Evolutionary conservation across 2,888 invertebrate genomes (phyloP).

Genomic region (Drosophila emarginata): DNA sequence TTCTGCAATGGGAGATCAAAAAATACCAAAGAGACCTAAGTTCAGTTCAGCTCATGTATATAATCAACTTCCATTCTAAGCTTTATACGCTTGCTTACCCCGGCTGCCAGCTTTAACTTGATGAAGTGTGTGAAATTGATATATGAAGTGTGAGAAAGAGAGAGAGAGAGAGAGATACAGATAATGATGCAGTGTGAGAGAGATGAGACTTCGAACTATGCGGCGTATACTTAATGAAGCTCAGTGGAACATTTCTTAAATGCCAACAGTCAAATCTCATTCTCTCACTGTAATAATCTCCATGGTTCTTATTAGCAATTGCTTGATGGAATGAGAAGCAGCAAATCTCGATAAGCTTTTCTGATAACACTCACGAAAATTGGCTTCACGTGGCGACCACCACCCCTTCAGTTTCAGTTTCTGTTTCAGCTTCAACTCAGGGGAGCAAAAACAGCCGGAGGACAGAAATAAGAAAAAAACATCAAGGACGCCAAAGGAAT

Average conservation of each 20-base stretch:
- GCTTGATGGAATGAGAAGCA: conserved; percentile 19
- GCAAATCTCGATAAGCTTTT: conserved; percentile 44
- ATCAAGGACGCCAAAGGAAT: conserved; percentile 3
- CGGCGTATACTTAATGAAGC: conserved; percentile 37
- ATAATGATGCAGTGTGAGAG: neutral
- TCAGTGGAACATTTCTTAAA: neutral
- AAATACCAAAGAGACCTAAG: conserved; percentile 16
- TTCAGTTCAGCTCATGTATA: conserved; percentile 47
- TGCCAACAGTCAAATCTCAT: neutral
- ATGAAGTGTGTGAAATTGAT: conserved; percentile 59
- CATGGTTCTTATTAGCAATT: conserved; percentile 44
- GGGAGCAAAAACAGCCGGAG: neutral
- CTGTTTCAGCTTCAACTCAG: neutral
- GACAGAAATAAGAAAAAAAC: neutral
- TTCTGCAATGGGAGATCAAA: conserved; percentile 17
- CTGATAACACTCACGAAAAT: conserved; percentile 57
- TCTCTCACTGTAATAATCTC: neutral
- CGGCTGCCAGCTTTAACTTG: conserved; percentile 30
- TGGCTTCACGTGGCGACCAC: conserved; percentile 58
- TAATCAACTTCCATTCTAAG: conserved; percentile 49
- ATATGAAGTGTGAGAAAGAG: conserved; percentile 30
- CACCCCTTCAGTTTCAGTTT: conserved; percentile 33
- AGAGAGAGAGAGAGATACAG: neutral
- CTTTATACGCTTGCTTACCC: conserved; percentile 25
- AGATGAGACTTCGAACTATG: neutral